Evolutionary conservation across 2,888 invertebrate genomes (phyloP).

Genomic region (Apantesis nais): DNA sequence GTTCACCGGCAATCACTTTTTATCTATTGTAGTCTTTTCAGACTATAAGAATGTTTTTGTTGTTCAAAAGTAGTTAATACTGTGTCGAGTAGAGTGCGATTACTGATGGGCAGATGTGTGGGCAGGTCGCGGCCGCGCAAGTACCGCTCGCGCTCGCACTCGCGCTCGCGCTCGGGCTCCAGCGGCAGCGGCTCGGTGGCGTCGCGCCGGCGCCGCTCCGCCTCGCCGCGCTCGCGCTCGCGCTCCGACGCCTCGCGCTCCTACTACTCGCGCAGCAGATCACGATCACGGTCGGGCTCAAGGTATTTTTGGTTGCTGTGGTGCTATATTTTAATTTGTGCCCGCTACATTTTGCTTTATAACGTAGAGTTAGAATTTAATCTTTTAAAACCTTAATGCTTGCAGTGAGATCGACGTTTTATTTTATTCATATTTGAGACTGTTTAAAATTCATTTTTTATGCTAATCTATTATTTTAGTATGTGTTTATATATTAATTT

Average conservation of each 20-base stretch:
- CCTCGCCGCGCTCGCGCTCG: constrained; percentile 84
- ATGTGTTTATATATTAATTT: not conserved
- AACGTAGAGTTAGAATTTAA: not conserved
- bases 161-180: constrained; percentile 85
- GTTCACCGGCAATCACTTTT: too few relatives aligned
- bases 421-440: not conserved
- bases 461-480: not conserved
- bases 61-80: not conserved
- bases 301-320: constrained; percentile 59
- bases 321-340: constrained; percentile 20
- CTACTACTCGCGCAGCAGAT: constrained; percentile 85
- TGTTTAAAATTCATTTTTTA: not conserved
- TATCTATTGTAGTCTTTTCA: too few relatives aligned
- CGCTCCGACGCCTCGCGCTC: constrained; percentile 87
- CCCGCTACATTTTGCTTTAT: not conserved
- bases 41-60: not conserved
- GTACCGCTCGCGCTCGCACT: constrained; percentile 88
- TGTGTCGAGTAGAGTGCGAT: not conserved
- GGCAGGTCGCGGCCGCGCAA: constrained; percentile 87
- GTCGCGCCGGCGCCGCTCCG: constrained; percentile 70
- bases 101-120: not conserved
- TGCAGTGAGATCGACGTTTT: not conserved
- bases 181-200: constrained; percentile 74
- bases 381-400: not conserved
- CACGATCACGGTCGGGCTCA: constrained; percentile 85